Conservation (phyloP, 2,113 vertebrate genomes). For the Caracal caracal region DNA sequence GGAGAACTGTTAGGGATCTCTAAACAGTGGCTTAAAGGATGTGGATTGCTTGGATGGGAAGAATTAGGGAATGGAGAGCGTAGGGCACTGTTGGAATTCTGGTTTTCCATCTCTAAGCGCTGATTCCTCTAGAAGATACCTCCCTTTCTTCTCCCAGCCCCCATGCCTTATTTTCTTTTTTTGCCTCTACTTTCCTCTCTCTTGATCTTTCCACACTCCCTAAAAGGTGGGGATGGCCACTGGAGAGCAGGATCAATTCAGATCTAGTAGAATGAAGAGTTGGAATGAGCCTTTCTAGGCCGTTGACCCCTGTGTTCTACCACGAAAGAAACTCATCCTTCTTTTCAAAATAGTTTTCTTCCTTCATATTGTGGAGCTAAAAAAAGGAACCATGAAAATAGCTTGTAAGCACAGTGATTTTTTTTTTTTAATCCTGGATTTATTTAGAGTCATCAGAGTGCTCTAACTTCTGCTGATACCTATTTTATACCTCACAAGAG, state of each 20-base stretch:
- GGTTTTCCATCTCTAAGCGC: background rate
- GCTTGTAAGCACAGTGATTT: background rate
- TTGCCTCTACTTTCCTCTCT: background rate
- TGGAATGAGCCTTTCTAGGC: background rate
- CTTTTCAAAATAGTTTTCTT: background rate
- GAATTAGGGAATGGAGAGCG: background rate
- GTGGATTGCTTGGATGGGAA: no score
- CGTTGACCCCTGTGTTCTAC: background rate
- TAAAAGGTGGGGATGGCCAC: rapidly evolving
- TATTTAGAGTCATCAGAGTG: background rate
- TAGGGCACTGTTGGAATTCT: background rate
- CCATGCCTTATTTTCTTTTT: background rate
- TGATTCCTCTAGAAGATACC: background rate
- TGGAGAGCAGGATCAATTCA: background rate
- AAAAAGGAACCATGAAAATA: background rate
- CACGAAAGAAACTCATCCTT: background rate
- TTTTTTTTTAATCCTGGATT: background rate
- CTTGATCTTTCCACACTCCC: background rate
- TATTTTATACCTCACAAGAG: background rate
- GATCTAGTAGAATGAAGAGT: background rate
- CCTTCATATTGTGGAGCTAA: background rate
- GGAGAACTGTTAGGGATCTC: background rate
- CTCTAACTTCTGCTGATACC: background rate
- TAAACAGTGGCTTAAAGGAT: background rate
- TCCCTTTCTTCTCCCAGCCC: background rate